Conservation (phyloP, 2,113 vertebrate species). For the Misgurnus mizolepis region DNA sequence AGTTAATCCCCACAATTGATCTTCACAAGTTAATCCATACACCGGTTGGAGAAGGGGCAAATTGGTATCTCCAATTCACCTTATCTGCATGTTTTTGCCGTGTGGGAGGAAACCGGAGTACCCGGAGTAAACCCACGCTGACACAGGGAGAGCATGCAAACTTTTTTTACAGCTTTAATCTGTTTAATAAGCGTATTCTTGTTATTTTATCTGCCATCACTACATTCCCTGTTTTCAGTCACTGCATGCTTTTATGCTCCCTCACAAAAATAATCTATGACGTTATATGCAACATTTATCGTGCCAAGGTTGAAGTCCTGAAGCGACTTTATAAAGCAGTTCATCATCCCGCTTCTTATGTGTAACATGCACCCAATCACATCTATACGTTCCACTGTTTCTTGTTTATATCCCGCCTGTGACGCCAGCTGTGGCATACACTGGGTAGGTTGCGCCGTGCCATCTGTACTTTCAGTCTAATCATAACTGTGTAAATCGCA, state of each 20-base stretch:
- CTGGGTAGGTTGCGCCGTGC: not conserved
- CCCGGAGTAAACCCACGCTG: too few relatives aligned
- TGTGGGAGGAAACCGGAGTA: too few relatives aligned
- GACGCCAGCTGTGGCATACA: not conserved
- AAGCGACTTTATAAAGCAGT: not conserved
- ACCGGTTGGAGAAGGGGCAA: too few relatives aligned
- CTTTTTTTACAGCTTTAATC: too few relatives aligned
- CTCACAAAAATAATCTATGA: not conserved
- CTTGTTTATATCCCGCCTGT: not conserved
- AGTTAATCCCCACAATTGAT: too few relatives aligned
- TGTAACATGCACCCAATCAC: not conserved
- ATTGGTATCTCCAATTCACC: too few relatives aligned
- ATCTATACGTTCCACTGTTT: not conserved
- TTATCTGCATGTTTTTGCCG: too few relatives aligned
- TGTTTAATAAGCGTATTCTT: too few relatives aligned
- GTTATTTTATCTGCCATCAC: too few relatives aligned
- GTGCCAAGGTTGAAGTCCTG: not conserved
- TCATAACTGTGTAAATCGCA: constrained; percentile 32
- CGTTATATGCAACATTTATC: not conserved
- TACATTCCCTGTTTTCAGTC: too few relatives aligned
- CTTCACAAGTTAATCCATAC: too few relatives aligned
- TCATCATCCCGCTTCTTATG: not conserved
- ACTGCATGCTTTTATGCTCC: not conserved
- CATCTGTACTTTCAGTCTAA: constrained; percentile 35
- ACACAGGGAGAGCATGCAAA: too few relatives aligned